Percentiles rank a stretch among this genome's conserved stretches.
Evolutionary conservation across 2,888 invertebrate species (phyloP).

Genomic region (Caenorhabditis uteleia): DNA sequence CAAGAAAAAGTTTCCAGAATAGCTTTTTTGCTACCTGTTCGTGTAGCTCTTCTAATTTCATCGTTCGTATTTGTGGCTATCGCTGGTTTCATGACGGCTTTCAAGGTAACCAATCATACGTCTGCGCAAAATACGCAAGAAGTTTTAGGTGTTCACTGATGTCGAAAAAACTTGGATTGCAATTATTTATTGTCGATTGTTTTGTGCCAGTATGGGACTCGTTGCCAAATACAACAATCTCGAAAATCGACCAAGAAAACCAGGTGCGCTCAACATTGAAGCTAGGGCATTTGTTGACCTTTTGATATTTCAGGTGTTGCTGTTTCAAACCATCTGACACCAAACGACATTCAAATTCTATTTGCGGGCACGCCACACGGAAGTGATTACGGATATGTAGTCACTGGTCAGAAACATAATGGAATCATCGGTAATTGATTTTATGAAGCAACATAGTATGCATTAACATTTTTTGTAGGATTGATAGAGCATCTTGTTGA

Average conservation of each 20-base stretch:
- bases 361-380: constrained; percentile 56
- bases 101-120: constrained; percentile 15
- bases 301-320: constrained; percentile 48
- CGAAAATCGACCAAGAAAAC: constrained; percentile 49
- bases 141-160: constrained; percentile 30
- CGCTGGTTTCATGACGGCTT: constrained; percentile 48
- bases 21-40: constrained; percentile 51
- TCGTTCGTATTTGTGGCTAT: constrained; percentile 59
- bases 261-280: constrained; percentile 36
- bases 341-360: constrained; percentile 64
- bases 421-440: constrained; percentile 47
- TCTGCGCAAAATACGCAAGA: background rate
- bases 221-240: constrained; percentile 50
- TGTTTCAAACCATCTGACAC: constrained; percentile 61
- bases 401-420: constrained; percentile 62
- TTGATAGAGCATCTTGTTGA: constrained; percentile 55
- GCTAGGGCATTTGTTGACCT: background rate
- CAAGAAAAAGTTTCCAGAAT: constrained; percentile 31
- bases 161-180: constrained; percentile 48
- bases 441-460: background rate
- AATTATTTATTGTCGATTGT: constrained; percentile 59
- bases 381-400: constrained; percentile 54
- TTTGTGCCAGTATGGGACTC: constrained; percentile 56
- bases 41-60: constrained; percentile 47
- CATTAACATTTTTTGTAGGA: constrained; percentile 35